A percentile compares a stretch with the other conserved stretches of the same genome.
Evolutionary conservation across 2,888 invertebrate species (phyloP).

Genomic region (Eueremaeus valkanovi): DNA sequence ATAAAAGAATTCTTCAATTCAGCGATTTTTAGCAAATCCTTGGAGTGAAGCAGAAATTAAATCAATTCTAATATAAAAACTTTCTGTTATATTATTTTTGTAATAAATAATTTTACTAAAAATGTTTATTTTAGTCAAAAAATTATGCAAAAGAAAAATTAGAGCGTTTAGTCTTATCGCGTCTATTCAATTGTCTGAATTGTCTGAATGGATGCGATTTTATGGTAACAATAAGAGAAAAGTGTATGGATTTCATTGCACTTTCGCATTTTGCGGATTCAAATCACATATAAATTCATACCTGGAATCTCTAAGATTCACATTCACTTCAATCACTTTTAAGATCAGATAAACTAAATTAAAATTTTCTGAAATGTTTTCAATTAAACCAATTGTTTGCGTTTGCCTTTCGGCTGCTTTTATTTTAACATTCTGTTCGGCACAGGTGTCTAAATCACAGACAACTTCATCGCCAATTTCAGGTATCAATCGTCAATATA

Average conservation of each 20-base stretch:
- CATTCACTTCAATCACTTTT: background rate
- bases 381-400: background rate
- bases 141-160: background rate
- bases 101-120: background rate
- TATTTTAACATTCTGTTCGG: background rate
- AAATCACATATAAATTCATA: background rate
- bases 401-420: background rate
- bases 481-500: no score
- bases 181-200: background rate
- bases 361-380: background rate
- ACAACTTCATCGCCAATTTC: slow-evolving; percentile 3
- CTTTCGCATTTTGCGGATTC: slow-evolving; percentile 20
- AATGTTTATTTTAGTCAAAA: background rate
- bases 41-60: background rate
- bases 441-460: slow-evolving; percentile 31
- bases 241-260: slow-evolving; percentile 16
- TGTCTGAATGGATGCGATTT: background rate
- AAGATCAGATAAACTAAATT: background rate
- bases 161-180: slow-evolving; percentile 19
- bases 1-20: background rate
- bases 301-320: background rate
- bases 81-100: background rate
- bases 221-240: background rate
- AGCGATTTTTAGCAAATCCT: background rate
- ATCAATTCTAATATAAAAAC: background rate